A percentile compares a stretch with the other conserved stretches of the same genome.
These are phyloP conservation scores for Lasius platythorax DNA, from an alignment of 2,888 invertebrate genomes.

Conservation along the genomic window DNA sequence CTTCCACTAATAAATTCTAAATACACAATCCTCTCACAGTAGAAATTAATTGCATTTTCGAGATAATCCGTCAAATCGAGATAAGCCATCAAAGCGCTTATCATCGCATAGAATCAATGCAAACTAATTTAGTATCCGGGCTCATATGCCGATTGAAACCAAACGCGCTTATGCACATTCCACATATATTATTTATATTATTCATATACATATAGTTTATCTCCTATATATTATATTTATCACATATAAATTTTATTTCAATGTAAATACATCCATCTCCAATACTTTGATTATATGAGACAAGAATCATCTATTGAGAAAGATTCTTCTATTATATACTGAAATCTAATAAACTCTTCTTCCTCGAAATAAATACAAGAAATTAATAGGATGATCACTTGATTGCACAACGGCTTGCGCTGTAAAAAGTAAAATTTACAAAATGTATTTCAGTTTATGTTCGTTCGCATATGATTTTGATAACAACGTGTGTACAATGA, in stretches of 20 bases:
- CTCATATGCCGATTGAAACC: slow-evolving; percentile 31
- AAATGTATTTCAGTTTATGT: slow-evolving; percentile 13
- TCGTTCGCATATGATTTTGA: not conserved
- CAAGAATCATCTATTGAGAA: not conserved
- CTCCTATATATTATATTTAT: not conserved
- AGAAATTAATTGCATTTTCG: slow-evolving; percentile 59
- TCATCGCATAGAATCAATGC: slow-evolving; percentile 46
- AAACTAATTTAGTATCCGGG: slow-evolving; percentile 59
- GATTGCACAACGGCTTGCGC: not conserved
- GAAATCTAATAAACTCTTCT: not conserved
- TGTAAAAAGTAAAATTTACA: not conserved
- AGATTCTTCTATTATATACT: not conserved
- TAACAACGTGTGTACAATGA: not conserved
- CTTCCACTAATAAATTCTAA: not conserved
- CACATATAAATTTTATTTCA: not conserved
- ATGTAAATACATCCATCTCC: not conserved
- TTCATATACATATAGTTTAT: too few species aligned
- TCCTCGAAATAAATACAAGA: slow-evolving; percentile 2
- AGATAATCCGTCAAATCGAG: slow-evolving; percentile 40
- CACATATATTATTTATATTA: not conserved
- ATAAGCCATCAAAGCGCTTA: slow-evolving; percentile 44
- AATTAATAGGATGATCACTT: not conserved
- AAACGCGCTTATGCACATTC: slow-evolving; percentile 39
- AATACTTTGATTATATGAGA: not conserved
- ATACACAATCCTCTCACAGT: too few species aligned